phyloP scores from a whole-genome alignment of 2,797 vertebrate species.

The Aplochiton taeniatus region DNA sequence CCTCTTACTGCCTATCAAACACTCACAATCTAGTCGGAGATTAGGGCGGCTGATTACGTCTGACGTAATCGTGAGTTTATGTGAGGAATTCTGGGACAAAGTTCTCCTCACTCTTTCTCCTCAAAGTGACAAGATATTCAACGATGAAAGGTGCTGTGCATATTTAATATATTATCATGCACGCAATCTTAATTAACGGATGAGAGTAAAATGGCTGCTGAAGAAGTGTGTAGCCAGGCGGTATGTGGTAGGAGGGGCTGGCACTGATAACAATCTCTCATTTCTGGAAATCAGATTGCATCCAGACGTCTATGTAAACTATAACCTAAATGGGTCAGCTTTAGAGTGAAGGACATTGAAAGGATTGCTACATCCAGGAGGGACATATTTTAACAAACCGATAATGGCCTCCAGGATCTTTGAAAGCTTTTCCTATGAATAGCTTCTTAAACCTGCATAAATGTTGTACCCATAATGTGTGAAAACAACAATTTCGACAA shows the following conservation, averaged over 20 bases:
- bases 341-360: conserved; percentile 3
- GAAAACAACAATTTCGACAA: no score
- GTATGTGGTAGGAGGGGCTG: conserved; percentile 39
- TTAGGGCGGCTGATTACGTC: no score
- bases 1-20: background rate
- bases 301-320: no score
- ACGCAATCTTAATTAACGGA: conserved; percentile 73
- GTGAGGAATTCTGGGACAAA: conserved; percentile 14
- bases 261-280: conserved; percentile 55
- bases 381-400: no score
- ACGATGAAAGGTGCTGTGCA: conserved; percentile 69
- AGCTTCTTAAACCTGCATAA: no score
- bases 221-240: conserved; percentile 43
- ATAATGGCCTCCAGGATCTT: no score
- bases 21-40: no score
- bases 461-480: no score
- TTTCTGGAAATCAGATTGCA: conserved; percentile 33
- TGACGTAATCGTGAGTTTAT: no score
- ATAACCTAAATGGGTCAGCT: conserved; percentile 56
- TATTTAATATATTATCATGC: conserved; percentile 73
- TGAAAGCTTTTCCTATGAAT: no score
- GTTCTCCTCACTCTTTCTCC: conserved; percentile 9
- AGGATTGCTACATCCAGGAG: no score
- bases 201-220: conserved; percentile 38
- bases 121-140: conserved; percentile 65